Evolutionary conservation across 2,797 vertebrate species (phyloP).

Genomic region (Peromyscus melanophrys): DNA sequence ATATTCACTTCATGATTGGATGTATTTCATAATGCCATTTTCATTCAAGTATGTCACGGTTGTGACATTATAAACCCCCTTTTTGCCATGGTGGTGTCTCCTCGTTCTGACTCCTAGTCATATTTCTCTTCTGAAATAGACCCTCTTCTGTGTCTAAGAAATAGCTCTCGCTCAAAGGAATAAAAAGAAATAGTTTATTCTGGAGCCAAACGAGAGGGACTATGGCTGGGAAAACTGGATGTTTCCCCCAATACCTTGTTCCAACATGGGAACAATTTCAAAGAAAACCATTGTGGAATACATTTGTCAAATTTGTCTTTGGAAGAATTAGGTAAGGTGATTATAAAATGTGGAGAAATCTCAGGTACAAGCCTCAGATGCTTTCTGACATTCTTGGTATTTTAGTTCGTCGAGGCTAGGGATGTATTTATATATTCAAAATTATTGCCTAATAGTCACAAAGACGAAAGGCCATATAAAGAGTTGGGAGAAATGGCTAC

Average conservation of each 20-base stretch:
- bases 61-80: not conserved
- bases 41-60: not conserved
- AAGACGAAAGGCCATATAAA: no score
- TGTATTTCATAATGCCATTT: not conserved
- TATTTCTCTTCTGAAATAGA: not conserved
- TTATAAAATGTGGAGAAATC: not conserved
- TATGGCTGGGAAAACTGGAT: not conserved
- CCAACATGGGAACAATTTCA: not conserved
- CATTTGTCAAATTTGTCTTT: not conserved
- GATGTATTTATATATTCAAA: not conserved
- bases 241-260: not conserved
- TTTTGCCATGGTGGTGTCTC: not conserved
- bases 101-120: not conserved
- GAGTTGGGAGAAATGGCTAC: no score
- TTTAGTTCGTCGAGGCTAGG: not conserved
- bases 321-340: not conserved
- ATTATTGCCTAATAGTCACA: not conserved
- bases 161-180: not conserved
- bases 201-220: not conserved
- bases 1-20: not conserved
- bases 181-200: not conserved
- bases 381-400: not conserved
- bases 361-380: not conserved
- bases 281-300: not conserved
- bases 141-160: not conserved